phyloP scores from a whole-genome alignment of 1,140 invertebrate genomes.

The Eupeodes corollae region DNA sequence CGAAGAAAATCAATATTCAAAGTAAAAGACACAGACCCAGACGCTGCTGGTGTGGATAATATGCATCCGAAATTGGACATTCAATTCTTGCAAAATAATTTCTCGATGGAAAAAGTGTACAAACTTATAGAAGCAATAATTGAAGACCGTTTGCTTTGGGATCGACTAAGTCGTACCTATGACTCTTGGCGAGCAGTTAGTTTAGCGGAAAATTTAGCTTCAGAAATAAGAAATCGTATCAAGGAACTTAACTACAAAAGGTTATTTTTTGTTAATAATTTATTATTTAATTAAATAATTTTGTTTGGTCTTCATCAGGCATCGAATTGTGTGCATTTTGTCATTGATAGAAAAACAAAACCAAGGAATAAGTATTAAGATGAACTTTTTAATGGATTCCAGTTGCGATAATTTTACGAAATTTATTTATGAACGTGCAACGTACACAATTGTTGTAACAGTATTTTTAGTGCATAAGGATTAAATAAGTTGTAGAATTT shows the following conservation, averaged over 20 bases:
- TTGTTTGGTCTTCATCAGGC: slow-evolving; percentile 9
- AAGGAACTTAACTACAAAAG: slow-evolving; percentile 31
- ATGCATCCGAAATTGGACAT: slow-evolving; percentile 30
- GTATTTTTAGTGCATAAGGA: slow-evolving; percentile 32
- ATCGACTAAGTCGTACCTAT: slow-evolving; percentile 32
- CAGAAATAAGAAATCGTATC: slow-evolving; percentile 30
- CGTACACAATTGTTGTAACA: slow-evolving; percentile 32
- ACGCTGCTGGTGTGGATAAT: slow-evolving; percentile 10
- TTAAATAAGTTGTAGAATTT: slow-evolving; percentile 5
- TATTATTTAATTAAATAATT: background rate
- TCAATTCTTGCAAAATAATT: slow-evolving; percentile 34
- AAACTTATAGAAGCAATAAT: slow-evolving; percentile 33
- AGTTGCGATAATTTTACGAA: slow-evolving; percentile 32
- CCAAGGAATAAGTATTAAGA: slow-evolving; percentile 28
- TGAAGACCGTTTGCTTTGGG: slow-evolving; percentile 33
- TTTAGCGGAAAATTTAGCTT: slow-evolving; percentile 25
- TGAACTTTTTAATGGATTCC: slow-evolving; percentile 32
- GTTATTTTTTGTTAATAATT: slow-evolving; percentile 11
- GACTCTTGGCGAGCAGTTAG: slow-evolving; percentile 32
- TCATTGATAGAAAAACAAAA: slow-evolving; percentile 34
- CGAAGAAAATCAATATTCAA: slow-evolving; percentile 18
- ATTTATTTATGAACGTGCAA: slow-evolving; percentile 29
- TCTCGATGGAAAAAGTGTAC: slow-evolving; percentile 32
- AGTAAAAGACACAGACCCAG: slow-evolving; percentile 5
- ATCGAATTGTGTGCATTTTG: slow-evolving; percentile 31